Percentiles rank a stretch among this genome's conserved stretches.
Evolutionary conservation across 1,140 invertebrate species (phyloP).

Genomic region (Polypedilum pembai): DNA sequence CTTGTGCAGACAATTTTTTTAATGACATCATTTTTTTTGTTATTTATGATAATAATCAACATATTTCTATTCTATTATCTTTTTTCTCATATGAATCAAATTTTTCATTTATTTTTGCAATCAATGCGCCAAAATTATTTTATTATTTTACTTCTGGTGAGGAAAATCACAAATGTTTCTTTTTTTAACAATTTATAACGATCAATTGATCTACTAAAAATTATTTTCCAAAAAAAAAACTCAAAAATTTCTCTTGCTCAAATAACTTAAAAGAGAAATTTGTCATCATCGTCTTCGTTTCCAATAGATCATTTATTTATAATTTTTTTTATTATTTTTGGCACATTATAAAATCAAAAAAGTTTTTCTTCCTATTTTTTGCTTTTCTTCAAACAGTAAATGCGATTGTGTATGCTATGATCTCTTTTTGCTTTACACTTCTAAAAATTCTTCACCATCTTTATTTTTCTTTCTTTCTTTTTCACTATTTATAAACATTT

Average conservation of each 20-base stretch:
- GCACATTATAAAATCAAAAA: constrained; percentile 1
- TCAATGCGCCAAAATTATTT: neutral
- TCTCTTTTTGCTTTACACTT: constrained; percentile 1
- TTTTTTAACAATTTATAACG: neutral
- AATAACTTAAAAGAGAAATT: neutral
- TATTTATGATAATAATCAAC: constrained; percentile 6
- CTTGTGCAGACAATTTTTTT: neutral
- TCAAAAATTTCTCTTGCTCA: too few species aligned
- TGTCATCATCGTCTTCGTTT: neutral
- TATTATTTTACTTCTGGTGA: neutral
- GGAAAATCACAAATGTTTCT: constrained; percentile 16
- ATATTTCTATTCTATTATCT: constrained; percentile 9
- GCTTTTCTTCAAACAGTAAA: neutral
- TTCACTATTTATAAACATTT: constrained; percentile 4
- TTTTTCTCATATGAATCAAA: too few species aligned
- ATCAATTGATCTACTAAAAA: too few species aligned
- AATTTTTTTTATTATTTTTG: neutral
- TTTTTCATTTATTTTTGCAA: constrained; percentile 1
- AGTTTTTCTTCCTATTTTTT: neutral
- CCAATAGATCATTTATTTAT: constrained; percentile 6
- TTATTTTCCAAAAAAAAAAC: too few species aligned
- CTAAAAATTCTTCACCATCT: too few species aligned
- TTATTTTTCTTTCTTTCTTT: neutral
- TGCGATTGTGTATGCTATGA: neutral
- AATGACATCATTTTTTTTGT: neutral